Conservation (phyloP, 2,797 vertebrate genomes). For the Halcyon smyrnensis region DNA sequence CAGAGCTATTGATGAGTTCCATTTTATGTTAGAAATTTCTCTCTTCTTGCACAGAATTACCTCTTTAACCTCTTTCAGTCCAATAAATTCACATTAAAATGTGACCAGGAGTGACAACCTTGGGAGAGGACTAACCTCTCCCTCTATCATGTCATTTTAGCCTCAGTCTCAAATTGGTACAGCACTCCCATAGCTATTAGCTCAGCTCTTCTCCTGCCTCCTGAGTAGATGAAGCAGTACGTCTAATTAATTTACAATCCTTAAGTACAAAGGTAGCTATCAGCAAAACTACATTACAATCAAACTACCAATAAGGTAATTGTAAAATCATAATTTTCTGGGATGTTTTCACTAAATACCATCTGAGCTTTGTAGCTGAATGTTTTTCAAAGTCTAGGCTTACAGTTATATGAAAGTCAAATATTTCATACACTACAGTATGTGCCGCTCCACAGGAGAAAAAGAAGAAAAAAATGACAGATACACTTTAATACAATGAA, state of each 20-base stretch:
- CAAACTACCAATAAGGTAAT: slow-evolving; percentile 28
- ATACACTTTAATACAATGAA: slow-evolving; percentile 61
- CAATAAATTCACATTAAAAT: slow-evolving; percentile 69
- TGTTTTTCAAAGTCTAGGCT: neutral
- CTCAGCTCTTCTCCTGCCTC: slow-evolving; percentile 38
- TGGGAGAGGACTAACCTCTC: slow-evolving; percentile 47
- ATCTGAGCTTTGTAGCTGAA: neutral
- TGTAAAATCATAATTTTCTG: slow-evolving; percentile 29
- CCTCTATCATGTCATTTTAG: slow-evolving; percentile 62
- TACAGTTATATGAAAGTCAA: slow-evolving; percentile 11
- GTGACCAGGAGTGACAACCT: slow-evolving; percentile 39
- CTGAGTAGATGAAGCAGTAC: slow-evolving; percentile 35
- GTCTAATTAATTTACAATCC: slow-evolving; percentile 64
- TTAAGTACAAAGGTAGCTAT: slow-evolving; percentile 58
- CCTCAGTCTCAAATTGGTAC: slow-evolving; percentile 43
- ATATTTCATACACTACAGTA: slow-evolving; percentile 8
- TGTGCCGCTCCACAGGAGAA: neutral
- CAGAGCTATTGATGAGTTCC: slow-evolving; percentile 31
- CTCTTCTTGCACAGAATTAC: slow-evolving; percentile 44
- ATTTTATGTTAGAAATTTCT: slow-evolving; percentile 42
- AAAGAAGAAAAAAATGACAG: neutral
- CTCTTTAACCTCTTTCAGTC: slow-evolving; percentile 58
- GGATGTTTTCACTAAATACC: slow-evolving; percentile 26
- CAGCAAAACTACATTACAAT: slow-evolving; percentile 51
- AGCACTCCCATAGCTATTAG: slow-evolving; percentile 51